Conservation (phyloP, 2,888 invertebrate species). For the Papilio protenor region DNA sequence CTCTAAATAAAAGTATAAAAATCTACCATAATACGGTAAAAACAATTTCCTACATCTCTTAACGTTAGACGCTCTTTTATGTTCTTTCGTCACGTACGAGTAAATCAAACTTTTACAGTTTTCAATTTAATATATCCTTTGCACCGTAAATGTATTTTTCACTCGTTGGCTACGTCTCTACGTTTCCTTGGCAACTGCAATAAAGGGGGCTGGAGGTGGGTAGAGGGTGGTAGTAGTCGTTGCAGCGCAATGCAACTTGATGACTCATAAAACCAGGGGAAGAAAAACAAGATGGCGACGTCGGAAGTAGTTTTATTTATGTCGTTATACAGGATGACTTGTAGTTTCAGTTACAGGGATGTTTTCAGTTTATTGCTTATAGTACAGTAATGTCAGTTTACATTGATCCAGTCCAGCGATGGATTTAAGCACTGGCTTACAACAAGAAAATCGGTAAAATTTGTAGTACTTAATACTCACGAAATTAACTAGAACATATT, state of each 20-base stretch:
- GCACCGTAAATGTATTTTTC: slow-evolving; percentile 14
- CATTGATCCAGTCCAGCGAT: no score
- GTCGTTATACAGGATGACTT: background rate
- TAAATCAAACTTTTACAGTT: slow-evolving; percentile 30
- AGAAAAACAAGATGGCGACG: slow-evolving; percentile 31
- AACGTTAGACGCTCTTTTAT: slow-evolving; percentile 17
- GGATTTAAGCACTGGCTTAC: no score
- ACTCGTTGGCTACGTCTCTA: background rate
- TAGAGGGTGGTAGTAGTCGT: slow-evolving; percentile 6
- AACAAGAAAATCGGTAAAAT: no score
- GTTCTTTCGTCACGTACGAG: background rate
- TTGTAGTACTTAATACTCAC: background rate
- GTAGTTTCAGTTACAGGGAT: background rate
- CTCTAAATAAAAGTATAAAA: background rate
- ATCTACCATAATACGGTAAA: background rate
- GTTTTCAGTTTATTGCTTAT: background rate
- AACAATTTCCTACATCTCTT: slow-evolving; percentile 14
- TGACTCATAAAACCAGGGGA: slow-evolving; percentile 44
- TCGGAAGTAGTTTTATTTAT: slow-evolving; percentile 35
- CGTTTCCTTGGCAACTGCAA: slow-evolving; percentile 21
- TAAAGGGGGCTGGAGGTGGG: slow-evolving; percentile 18
- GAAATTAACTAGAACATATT: background rate
- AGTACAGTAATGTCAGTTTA: no score
- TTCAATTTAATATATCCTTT: slow-evolving; percentile 28
- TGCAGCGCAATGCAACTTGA: slow-evolving; percentile 43